phyloP scores from a whole-genome alignment of 2,797 vertebrate species.

The Sternotherus odoratus region DNA sequence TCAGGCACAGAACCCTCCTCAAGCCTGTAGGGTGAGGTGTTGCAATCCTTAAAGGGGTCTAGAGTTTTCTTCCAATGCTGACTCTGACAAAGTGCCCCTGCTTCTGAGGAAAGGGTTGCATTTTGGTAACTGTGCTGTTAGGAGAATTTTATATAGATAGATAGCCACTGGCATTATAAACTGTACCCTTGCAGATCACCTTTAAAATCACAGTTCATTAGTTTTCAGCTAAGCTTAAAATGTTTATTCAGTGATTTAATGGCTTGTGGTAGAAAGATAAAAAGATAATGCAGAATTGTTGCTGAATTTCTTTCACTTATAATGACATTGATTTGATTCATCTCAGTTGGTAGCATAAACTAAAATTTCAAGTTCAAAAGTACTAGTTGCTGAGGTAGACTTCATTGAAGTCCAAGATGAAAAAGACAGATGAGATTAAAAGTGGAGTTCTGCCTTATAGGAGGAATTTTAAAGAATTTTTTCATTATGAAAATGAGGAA shows the following conservation, averaged over 20 bases:
- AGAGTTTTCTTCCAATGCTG: neutral
- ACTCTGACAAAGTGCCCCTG: neutral
- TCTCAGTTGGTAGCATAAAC: conserved; percentile 60
- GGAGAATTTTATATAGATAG: neutral
- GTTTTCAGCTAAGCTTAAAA: conserved; percentile 45
- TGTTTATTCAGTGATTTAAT: conserved; percentile 68
- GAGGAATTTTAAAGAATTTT: conserved; percentile 20
- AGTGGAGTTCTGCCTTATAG: conserved; percentile 11
- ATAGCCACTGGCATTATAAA: conserved; percentile 9
- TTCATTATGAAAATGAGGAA: neutral
- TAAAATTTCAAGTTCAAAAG: conserved; percentile 58
- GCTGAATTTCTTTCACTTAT: conserved; percentile 49
- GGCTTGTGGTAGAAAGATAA: conserved; percentile 58
- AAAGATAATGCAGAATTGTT: conserved; percentile 52
- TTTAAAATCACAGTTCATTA: conserved; percentile 67
- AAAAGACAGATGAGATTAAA: conserved; percentile 36
- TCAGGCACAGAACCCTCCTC: neutral
- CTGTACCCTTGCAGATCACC: conserved; percentile 40
- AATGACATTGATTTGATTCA: conserved; percentile 64
- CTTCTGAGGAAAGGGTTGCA: neutral
- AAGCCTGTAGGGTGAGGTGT: neutral
- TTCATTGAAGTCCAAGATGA: conserved; percentile 61
- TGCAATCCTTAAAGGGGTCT: neutral
- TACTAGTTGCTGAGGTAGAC: conserved; percentile 30
- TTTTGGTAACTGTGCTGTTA: neutral